phyloP scores from a whole-genome alignment of 2,888 invertebrate species.

The Eristalis pertinax region DNA sequence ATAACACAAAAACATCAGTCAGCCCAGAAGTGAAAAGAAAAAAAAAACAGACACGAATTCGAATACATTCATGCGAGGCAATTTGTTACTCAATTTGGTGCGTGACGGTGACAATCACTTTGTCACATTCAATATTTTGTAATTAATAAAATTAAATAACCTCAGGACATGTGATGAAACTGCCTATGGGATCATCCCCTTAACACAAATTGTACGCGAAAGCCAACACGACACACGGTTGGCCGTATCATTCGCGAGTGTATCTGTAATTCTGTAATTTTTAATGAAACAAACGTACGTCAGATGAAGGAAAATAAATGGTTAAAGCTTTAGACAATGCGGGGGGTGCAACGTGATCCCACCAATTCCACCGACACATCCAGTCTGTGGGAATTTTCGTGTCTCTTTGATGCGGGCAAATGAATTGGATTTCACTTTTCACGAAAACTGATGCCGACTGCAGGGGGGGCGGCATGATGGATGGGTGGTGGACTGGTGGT shows the following conservation, averaged over 20 bases:
- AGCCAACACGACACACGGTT: neutral
- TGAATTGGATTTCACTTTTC: neutral
- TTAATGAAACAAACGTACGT: neutral
- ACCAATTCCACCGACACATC: neutral
- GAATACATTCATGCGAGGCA: constrained; percentile 1
- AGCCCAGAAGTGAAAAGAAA: neutral
- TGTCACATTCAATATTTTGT: constrained; percentile 28
- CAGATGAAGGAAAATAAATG: neutral
- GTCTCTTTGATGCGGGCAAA: neutral
- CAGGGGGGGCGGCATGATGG: neutral
- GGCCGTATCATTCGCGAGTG: neutral
- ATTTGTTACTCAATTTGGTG: constrained; percentile 26
- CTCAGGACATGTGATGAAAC: constrained; percentile 4
- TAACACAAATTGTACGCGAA: neutral
- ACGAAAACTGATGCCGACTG: neutral
- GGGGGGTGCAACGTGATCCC: neutral
- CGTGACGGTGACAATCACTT: constrained; percentile 33
- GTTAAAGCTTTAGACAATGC: neutral
- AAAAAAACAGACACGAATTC: neutral
- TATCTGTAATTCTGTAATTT: neutral
- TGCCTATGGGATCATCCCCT: neutral
- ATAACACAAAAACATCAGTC: neutral
- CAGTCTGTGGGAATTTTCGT: neutral
- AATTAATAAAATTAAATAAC: constrained; percentile 35
- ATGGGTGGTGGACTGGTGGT: neutral